phyloP scores from a whole-genome alignment of 2,113 vertebrate genomes.

The Diadophis punctatus region DNA sequence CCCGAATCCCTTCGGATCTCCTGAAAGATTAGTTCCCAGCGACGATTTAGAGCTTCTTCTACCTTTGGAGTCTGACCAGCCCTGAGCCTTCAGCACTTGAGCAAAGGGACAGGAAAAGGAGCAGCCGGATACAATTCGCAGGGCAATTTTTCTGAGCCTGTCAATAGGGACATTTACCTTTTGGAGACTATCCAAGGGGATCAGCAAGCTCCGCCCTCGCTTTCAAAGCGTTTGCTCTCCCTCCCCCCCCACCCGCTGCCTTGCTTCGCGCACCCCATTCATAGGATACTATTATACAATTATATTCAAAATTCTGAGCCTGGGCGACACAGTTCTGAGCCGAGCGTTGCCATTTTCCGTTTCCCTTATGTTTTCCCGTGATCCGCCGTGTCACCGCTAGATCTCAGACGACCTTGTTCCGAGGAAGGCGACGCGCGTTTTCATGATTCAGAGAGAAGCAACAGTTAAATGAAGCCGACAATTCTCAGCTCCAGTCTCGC shows the following conservation, averaged over 20 bases:
- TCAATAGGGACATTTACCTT: not conserved
- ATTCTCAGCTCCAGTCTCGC: not conserved
- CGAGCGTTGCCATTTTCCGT: not conserved
- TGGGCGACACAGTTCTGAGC: not conserved
- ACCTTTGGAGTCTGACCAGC: not conserved
- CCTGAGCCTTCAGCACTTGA: not conserved
- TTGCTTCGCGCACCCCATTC: not conserved
- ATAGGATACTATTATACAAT: not conserved
- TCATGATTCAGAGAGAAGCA: not conserved
- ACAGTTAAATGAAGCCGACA: not conserved
- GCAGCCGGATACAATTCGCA: not conserved
- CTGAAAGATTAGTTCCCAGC: not conserved
- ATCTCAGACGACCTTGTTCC: not conserved
- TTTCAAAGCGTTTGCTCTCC: not conserved
- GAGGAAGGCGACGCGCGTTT: not conserved
- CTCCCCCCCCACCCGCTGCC: rapidly evolving
- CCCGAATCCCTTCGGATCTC: not conserved
- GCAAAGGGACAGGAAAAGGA: not conserved
- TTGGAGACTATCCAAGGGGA: not conserved
- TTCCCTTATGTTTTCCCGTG: not conserved
- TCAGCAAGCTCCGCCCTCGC: not conserved
- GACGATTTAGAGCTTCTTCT: not conserved
- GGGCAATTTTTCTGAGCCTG: not conserved
- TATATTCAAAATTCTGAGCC: not conserved
- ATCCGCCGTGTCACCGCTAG: not conserved